Base-by-base conservation (phyloP, 1,140 invertebrate genomes). In the Hesperophylax magnus region DNA sequence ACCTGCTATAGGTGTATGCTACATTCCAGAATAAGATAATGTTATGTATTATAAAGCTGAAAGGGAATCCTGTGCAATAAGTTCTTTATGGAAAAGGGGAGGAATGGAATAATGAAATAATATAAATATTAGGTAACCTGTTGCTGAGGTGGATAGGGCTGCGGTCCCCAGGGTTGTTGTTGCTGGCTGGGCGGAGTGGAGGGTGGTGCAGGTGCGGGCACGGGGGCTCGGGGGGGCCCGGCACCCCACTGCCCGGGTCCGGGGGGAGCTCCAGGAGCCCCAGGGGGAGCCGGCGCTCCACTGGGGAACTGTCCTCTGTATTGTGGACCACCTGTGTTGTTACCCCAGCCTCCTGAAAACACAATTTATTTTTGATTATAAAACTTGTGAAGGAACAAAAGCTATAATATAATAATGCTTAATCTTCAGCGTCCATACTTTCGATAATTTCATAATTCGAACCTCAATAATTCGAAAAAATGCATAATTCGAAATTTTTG, bases 151-250 rank as follows among this genome's bases (percentile, higher is more conserved):
- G 72, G 85, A 54, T 85, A 84, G 61, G 81, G 81, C 34, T 81
- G 82, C 47, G 85, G 84, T 63, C 83, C 84, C 84, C 87, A 88
- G 81, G 88, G 87, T 39, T n/a, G n/a, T 5, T 27, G 27, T 78
- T 86, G 85, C 53, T 87, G 86, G 63, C 86, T 85, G 74, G 87
- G 86, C 80, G 87, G 86, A 81, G 88, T 84, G 24, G 84, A 81
- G 75, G 86, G 86, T 82, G 84, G 86, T 83, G 85, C 84, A 34
- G 67, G 60, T 22, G 83, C 81, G 69, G 86, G 86, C 82, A 84
- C 86, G 82, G 85, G 84, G 27, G 76, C 47, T 15, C 71, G 52
- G 11, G 82, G 82, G 5, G 82, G 56, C 18, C 82, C 80, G 15
- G 74, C 76, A 24, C 82, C 80, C 71, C 78, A 80, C 39, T 67